Evolutionary conservation across 2,113 vertebrate genomes (phyloP).

Genomic region (Rana temporaria): DNA sequence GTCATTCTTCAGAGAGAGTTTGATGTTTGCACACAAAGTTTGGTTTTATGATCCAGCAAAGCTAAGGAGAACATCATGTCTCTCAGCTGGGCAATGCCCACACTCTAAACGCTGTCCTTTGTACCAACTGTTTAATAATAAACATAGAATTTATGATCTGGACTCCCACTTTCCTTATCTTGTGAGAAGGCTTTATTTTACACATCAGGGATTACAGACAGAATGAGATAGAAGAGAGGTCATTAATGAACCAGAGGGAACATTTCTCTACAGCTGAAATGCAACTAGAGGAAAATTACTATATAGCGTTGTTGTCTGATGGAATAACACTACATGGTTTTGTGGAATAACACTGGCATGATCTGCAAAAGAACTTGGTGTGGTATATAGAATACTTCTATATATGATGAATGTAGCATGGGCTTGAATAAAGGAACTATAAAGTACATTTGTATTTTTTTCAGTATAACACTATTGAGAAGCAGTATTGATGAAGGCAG

Average conservation of each 20-base stretch:
- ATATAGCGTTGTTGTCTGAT: neutral
- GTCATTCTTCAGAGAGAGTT: neutral
- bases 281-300: conserved; percentile 1
- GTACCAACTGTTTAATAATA: conserved; percentile 26
- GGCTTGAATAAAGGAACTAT: no score
- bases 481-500: no score
- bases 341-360: neutral
- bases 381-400: neutral
- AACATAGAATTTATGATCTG: conserved; percentile 16
- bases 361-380: neutral
- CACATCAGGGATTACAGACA: neutral
- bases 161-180: conserved; percentile 35
- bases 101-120: neutral
- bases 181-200: conserved; percentile 7
- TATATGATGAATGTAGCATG: neutral
- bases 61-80: conserved; percentile 20
- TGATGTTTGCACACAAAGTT: conserved; percentile 5
- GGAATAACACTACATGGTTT: neutral
- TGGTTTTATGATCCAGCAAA: neutral
- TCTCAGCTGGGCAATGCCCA: neutral
- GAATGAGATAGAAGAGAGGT: neutral
- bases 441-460: no score
- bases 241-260: neutral
- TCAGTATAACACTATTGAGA: no score
- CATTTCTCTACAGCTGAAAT: neutral